A percentile compares a stretch with the other conserved stretches of the same genome.
Evolutionary conservation across 23 tunicate species (phyloP).

Genomic region (Halocynthia roretzi): DNA sequence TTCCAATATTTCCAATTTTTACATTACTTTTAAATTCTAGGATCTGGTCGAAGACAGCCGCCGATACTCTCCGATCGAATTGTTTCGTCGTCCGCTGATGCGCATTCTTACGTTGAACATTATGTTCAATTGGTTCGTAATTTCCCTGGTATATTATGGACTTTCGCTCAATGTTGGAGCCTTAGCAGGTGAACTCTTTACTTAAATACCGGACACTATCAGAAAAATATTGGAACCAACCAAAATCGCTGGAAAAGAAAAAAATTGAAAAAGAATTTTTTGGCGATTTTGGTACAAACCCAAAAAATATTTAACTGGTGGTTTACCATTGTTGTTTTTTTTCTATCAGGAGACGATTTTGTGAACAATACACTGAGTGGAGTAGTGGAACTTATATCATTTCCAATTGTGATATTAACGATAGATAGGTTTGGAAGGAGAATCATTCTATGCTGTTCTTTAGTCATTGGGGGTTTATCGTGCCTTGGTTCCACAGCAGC

Average conservation of each 20-base stretch:
- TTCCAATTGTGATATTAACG: slow-evolving; percentile 46
- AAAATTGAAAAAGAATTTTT: not conserved
- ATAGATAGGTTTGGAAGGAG: slow-evolving; percentile 82
- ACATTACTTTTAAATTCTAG: not conserved
- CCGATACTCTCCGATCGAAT: slow-evolving; percentile 4
- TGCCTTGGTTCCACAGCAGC: slow-evolving; percentile 55
- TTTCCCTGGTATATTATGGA: slow-evolving; percentile 88
- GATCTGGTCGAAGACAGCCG: not conserved
- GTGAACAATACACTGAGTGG: slow-evolving; percentile 90
- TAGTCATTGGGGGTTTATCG: slow-evolving; percentile 52
- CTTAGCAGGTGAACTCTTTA: slow-evolving; percentile 67
- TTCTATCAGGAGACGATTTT: slow-evolving; percentile 65
- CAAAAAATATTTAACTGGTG: too few relatives aligned
- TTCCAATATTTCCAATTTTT: not conserved
- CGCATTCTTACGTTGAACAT: slow-evolving; percentile 61
- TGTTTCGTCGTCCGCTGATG: slow-evolving; percentile 75
- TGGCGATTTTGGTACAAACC: not conserved
- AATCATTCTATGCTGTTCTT: slow-evolving; percentile 29
- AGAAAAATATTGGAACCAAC: not conserved
- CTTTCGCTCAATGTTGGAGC: slow-evolving; percentile 81
- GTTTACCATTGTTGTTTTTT: not conserved
- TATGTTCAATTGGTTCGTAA: slow-evolving; percentile 90
- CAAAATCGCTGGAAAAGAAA: too few relatives aligned
- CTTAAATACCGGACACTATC: not conserved
- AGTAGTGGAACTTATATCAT: slow-evolving; percentile 76